Evolutionary conservation across 2,113 vertebrate species (phyloP), one percentile per base, ranked within the genome.

Genomic region (Pelecanoides urinatrix): DNA sequence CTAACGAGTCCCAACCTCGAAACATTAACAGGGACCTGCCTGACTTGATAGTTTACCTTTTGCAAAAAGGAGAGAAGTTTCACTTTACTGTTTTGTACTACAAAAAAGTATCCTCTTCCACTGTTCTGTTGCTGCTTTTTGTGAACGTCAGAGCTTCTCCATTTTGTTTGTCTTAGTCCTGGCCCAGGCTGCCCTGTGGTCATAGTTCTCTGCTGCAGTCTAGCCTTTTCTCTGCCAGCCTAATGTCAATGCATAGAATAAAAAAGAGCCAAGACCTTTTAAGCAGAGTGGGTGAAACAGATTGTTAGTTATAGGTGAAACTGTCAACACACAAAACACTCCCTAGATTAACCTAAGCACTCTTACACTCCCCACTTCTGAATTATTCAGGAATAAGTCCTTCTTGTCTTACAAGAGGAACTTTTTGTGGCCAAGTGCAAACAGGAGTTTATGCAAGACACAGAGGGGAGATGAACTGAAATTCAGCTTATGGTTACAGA

Each of bases 241-340:
- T 78, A 88, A 72, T 66, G 75, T 83, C 86, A 94, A 86, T 16
- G 52, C 52, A 87, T 5, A 74, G 72, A 94, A 94, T 52, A 71
- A 94, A 93, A 56, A 83, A 91, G 62, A 96, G 75, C 55, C 88
- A 83, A 92, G 80, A 89, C 80, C 94, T 96, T 95, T 94, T 81
- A 94, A 96, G 84, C 59, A 91, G 67, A 88, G 59, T 45, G 67
- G 38, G 42, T 93, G 76, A 94, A 86, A 90, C 63, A 80, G 67
- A 71, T 25, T 65, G 91, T 80, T 87, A 53, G 63, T 88, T 90
- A 77, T 47, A 89, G 79, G 78, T 92, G 94, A 96, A 96, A 93
- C 14, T 79, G 77, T 70, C 90, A 95, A 72, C 71, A 94, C 50
- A 94, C 44, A 89, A 82, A 96, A 91, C 45, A 74, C 59, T 90